Base-by-base conservation (phyloP, 1,140 invertebrate genomes). In the Vanessa atalanta region DNA sequence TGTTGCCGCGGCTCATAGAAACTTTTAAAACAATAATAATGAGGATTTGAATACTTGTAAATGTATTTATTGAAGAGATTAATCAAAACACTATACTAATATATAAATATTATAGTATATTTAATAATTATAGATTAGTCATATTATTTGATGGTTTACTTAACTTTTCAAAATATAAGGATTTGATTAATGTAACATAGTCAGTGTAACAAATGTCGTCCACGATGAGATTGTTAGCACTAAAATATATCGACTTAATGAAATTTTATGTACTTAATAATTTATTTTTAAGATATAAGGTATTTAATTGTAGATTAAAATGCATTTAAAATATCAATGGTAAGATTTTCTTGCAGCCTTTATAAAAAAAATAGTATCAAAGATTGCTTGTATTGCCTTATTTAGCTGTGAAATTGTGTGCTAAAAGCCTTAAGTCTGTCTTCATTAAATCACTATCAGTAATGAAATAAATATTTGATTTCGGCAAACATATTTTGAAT, bases 221-320 rank as follows among this genome's bases (percentile, higher is more conserved):
- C 88, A 88, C 73, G 79, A 76, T 83, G 87, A 89, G 88, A 90
- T 90, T 91, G 78, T 79, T 85, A 83, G 73, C 72, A 75, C 75
- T 71, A 76, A 65, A 16, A 73, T 80, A 79, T 79, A 72, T 73
- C 70, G 81, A 89, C 87, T 90, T 89, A 90, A 81, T 78, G 83
- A 87, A 83, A 84, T 83, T 87, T 83, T 73, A 85, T 88, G 90
- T 90, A 90, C 90, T 92, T 92, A 90, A 89, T 88, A 83, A 86
- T 81, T 84, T 85, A 86, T 89, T 86, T 74, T 79, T 87, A 85
- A 73, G 65, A 68, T 50, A 13, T 73, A 73, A 87, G 81, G 73
- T 87, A 77, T 83, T 81, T 83, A 81, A 81, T 75, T 79, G 79
- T 80, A 79, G 79, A 76, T 68, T 83, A 78, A 73, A 77, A 70